Conservation (phyloP, 1,140 invertebrate genomes). For the Phenacoccus solenopsis region DNA sequence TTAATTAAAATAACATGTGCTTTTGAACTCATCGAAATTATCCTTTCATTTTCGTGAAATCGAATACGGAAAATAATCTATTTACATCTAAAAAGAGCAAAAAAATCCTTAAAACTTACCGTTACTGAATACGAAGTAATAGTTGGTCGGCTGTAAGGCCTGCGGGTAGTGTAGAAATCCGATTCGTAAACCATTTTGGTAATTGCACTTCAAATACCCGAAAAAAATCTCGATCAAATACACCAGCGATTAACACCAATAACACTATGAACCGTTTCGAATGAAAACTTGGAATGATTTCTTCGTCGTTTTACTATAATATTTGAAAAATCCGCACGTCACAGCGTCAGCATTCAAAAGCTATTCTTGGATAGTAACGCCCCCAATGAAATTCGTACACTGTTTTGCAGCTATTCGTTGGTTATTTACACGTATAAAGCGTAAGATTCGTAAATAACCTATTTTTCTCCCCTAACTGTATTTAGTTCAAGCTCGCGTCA, state of each 20-base stretch:
- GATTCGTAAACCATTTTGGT: constrained; percentile 73
- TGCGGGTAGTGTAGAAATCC: constrained; percentile 74
- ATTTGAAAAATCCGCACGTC: constrained; percentile 1
- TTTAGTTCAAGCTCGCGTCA: neutral
- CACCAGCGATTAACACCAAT: neutral
- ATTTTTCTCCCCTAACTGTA: neutral
- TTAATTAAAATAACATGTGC: constrained; percentile 6
- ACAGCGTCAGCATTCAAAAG: neutral
- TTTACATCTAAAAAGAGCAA: neutral
- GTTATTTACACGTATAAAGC: neutral
- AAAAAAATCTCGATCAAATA: neutral
- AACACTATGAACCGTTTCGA: neutral
- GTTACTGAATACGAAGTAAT: constrained; percentile 60
- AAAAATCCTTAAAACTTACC: constrained; percentile 40
- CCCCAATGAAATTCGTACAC: constrained; percentile 1
- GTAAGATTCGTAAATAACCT: constrained; percentile 5
- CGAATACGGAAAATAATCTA: neutral
- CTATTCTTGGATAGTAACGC: constrained; percentile 4
- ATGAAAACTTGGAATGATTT: neutral
- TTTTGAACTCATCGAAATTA: neutral
- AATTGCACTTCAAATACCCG: neutral
- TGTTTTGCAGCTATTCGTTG: neutral
- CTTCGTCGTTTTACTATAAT: neutral
- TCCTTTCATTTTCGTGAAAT: neutral
- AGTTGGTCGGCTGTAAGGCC: constrained; percentile 46